Percentiles rank a stretch among this genome's conserved stretches.
phyloP scores from a whole-genome alignment of 2,797 vertebrate genomes.

The Sebastes hopkinsi region DNA sequence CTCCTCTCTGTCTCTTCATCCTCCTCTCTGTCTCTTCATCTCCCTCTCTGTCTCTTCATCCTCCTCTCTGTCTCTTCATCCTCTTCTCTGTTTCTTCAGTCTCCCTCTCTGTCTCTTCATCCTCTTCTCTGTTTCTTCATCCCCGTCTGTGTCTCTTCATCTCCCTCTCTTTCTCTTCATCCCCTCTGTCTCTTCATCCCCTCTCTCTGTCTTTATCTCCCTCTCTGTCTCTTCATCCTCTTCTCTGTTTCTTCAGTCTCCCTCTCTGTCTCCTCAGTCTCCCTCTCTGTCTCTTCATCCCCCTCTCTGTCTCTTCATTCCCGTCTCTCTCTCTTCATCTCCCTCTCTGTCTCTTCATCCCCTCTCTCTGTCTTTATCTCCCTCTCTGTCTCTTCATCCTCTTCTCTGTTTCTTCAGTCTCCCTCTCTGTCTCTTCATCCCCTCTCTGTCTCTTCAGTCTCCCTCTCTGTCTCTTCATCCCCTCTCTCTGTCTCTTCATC shows the following conservation, averaged over 20 bases:
- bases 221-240: neutral
- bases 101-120: neutral
- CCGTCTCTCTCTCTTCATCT: neutral
- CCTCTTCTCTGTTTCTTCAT: fast-evolving
- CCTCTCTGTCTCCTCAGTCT: too few species aligned
- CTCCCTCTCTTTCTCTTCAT: neutral
- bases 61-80: neutral
- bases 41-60: neutral
- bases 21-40: neutral
- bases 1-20: neutral
- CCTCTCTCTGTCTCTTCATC: neutral
- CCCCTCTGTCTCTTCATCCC: conserved; percentile 45
- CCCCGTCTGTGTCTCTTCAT: neutral
- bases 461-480: neutral
- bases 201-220: neutral
- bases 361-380: neutral
- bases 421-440: neutral
- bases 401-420: neutral
- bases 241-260: too few species aligned
- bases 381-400: neutral
- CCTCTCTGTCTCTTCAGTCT: neutral
- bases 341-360: neutral
- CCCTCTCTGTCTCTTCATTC: neutral
- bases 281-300: neutral
- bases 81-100: neutral